phyloP scores from a whole-genome alignment of 2,888 invertebrate genomes.

The Anthophora plumipes region DNA sequence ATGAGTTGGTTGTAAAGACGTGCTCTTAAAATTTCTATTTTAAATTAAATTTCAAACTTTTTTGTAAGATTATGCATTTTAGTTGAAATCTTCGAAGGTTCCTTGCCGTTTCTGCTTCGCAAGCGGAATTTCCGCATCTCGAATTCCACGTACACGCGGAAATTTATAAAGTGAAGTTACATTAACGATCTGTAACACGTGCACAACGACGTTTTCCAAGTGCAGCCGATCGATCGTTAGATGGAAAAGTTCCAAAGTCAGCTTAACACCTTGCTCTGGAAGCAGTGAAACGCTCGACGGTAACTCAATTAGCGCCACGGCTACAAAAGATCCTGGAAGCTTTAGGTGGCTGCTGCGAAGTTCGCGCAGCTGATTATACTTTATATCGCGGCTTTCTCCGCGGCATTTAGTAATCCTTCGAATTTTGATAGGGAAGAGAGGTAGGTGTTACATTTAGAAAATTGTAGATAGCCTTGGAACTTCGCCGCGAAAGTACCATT shows the following conservation, averaged over 20 bases:
- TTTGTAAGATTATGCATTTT: no score
- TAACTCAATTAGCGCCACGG: constrained; percentile 7
- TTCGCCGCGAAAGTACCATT: no score
- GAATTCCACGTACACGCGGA: not conserved
- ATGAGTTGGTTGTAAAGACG: no score
- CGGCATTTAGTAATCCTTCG: not conserved
- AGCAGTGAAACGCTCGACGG: not conserved
- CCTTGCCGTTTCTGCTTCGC: not conserved
- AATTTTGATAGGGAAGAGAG: not conserved
- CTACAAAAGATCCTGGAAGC: not conserved
- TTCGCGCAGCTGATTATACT: not conserved
- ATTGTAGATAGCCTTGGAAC: no score
- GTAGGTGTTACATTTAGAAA: no score
- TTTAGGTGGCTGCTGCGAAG: not conserved
- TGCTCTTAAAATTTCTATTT: no score
- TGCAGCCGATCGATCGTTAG: not conserved
- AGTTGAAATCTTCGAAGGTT: not conserved
- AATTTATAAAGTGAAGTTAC: not conserved
- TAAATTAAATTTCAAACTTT: no score
- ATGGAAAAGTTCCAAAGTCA: not conserved
- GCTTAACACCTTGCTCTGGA: not conserved
- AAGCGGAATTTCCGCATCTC: not conserved
- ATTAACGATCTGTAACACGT: not conserved
- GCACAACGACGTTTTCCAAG: not conserved
- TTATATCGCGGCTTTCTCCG: not conserved